These are phyloP conservation scores for Florisuga fusca DNA, from an alignment of 2,797 vertebrate species.

Conservation along the genomic window DNA sequence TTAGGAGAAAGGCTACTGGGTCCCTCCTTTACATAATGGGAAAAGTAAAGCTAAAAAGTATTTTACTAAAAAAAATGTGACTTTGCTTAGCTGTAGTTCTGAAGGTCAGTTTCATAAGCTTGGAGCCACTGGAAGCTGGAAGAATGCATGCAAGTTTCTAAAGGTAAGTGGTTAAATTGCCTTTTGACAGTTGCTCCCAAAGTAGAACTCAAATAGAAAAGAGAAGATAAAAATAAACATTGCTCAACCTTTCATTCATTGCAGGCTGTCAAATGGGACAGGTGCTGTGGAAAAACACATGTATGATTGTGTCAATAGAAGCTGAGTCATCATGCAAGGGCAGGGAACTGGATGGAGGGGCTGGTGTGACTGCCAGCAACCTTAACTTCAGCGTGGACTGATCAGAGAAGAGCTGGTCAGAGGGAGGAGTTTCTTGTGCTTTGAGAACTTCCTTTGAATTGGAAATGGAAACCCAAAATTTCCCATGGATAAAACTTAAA, in stretches of 20 bases:
- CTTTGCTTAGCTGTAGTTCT: neutral
- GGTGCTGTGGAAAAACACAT: slow-evolving; percentile 19
- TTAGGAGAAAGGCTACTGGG: neutral
- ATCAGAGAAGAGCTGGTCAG: neutral
- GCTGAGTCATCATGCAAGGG: neutral
- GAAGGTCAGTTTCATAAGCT: neutral
- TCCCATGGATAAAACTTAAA: neutral
- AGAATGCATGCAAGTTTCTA: neutral
- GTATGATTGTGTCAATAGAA: slow-evolving; percentile 21
- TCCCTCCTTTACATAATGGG: neutral
- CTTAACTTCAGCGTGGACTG: neutral
- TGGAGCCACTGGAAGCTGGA: rapidly evolving
- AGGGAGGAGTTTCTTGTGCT: neutral
- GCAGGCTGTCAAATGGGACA: slow-evolving; percentile 45
- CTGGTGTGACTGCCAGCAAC: neutral
- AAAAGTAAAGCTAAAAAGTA: neutral
- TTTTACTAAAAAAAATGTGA: neutral
- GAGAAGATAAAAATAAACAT: slow-evolving; percentile 60
- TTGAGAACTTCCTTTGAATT: neutral
- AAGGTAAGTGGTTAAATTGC: neutral
- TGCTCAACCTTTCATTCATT: slow-evolving; percentile 19
- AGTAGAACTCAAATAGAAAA: slow-evolving; percentile 26
- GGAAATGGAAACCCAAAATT: neutral
- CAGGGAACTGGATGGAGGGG: neutral
- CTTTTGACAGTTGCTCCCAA: neutral